Evolutionary conservation across 2,797 vertebrate species (phyloP), one percentile per base, ranked within the genome.

Genomic region (Lepus townsendii): DNA sequence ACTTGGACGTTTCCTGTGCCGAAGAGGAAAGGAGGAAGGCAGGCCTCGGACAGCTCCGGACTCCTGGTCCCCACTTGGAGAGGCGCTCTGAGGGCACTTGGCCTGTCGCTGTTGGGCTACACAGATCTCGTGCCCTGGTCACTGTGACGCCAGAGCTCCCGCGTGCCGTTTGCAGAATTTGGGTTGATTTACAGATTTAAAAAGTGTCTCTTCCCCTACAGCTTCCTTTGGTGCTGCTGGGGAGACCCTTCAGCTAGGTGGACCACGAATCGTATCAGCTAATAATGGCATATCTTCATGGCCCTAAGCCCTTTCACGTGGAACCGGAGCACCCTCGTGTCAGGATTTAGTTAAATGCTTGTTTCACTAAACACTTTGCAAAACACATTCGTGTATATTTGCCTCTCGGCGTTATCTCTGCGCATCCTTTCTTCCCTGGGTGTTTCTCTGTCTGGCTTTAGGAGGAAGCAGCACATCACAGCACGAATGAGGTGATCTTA

Each of bases 81-180:
- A 47, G n/a, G 26, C 27, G 2, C 22, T 52, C 14, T 8, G 42
- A 68, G 50, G 24, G 52, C 32, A 5, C 27, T 52, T n/a, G 47
- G 19, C 71, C 76, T 89, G 24, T 22, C 24, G 11, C 0, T 50
- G 4, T 1, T 30, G 3, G 9, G 47, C 17, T 17, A 1, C 26
- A 26, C 6, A 52, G 22, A 42, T 17, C 50, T 30, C 27, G 3
- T 27, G 68, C 47, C 30, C 79, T 38, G 26, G 62, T 52, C 20
- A 1, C 50, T n/a, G n/a, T 30, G 79, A 68, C 57, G 52, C 50
- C 88, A 83, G 57, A 88, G 75, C 71, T 35, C 68, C 11, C 7
- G 38, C 22, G 2, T 60, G 62, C 19, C 60, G 12, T 83, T 92
- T 95, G 96, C 65, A 90, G 89, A 72, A 69, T 47, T 54, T 9